Evolutionary conservation across 2,797 vertebrate genomes (phyloP).

Genomic region (Helostoma temminkii): DNA sequence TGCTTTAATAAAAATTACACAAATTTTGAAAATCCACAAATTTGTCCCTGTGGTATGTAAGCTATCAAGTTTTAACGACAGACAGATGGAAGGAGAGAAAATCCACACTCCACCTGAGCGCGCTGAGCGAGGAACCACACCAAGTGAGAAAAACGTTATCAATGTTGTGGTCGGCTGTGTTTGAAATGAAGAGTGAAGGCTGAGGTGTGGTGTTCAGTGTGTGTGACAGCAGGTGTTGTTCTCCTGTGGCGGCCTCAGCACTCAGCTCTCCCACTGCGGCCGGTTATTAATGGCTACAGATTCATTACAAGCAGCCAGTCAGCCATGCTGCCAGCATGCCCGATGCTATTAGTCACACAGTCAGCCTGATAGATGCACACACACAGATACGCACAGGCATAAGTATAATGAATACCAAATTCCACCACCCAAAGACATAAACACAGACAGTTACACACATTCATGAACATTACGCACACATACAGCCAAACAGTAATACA

Average conservation of each 20-base stretch:
- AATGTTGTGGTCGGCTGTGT: slow-evolving; percentile 41
- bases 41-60: background rate
- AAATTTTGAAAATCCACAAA: background rate
- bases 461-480: slow-evolving; percentile 14
- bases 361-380: slow-evolving; percentile 51
- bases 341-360: slow-evolving; percentile 67
- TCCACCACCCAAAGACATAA: slow-evolving; percentile 15
- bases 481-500: background rate
- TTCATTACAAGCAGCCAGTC: slow-evolving; percentile 73
- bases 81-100: slow-evolving; percentile 38
- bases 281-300: slow-evolving; percentile 75
- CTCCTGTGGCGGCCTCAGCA: slow-evolving; percentile 49
- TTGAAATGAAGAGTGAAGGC: slow-evolving; percentile 51
- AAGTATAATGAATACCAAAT: slow-evolving; percentile 35
- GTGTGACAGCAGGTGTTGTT: slow-evolving; percentile 68
- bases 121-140: slow-evolving; percentile 10
- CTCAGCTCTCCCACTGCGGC: slow-evolving; percentile 69
- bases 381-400: slow-evolving; percentile 10
- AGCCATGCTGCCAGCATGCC: slow-evolving; percentile 68
- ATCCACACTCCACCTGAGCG: slow-evolving; percentile 33
- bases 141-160: slow-evolving; percentile 35
- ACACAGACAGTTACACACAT: slow-evolving; percentile 3
- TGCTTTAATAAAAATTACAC: too few species aligned
- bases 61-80: slow-evolving; percentile 6
- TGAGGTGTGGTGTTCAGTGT: slow-evolving; percentile 31